These are phyloP conservation scores for Criorhina ranunculi DNA, from an alignment of 2,888 invertebrate genomes.

Conservation along the genomic window DNA sequence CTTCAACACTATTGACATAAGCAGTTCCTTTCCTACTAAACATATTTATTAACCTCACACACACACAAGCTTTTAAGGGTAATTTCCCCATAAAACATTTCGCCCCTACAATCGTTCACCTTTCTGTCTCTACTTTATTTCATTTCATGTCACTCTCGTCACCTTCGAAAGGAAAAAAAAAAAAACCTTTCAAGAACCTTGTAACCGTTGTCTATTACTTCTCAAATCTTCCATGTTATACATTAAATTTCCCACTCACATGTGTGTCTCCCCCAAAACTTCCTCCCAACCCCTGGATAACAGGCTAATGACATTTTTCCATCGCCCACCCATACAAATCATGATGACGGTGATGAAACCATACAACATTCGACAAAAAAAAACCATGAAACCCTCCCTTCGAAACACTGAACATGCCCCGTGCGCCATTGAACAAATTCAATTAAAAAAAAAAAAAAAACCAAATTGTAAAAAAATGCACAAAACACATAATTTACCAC, in stretches of 20 bases:
- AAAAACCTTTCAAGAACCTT: slow-evolving; percentile 34
- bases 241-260: slow-evolving; percentile 35
- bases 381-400: slow-evolving; percentile 46
- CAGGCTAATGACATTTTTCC: slow-evolving; percentile 70
- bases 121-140: slow-evolving; percentile 20
- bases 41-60: slow-evolving; percentile 1
- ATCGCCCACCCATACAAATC: slow-evolving; percentile 39
- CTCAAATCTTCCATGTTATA: slow-evolving; percentile 35
- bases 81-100: background rate
- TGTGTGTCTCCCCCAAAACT: background rate
- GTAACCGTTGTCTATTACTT: slow-evolving; percentile 59
- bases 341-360: slow-evolving; percentile 65
- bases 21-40: background rate
- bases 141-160: slow-evolving; percentile 20
- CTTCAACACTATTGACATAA: background rate
- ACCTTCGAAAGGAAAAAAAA: slow-evolving; percentile 14
- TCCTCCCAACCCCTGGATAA: slow-evolving; percentile 33
- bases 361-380: slow-evolving; percentile 48
- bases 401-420: slow-evolving; percentile 48
- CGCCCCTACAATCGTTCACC: slow-evolving; percentile 21
- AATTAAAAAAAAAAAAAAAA: slow-evolving; percentile 32
- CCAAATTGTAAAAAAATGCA: slow-evolving; percentile 21
- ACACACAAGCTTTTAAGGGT: background rate
- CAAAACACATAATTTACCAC: slow-evolving; percentile 48
- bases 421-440: slow-evolving; percentile 62